Percentiles rank a stretch among this genome's conserved stretches.
phyloP scores from a whole-genome alignment of 2,113 vertebrate species.

The Podocnemis expansa region DNA sequence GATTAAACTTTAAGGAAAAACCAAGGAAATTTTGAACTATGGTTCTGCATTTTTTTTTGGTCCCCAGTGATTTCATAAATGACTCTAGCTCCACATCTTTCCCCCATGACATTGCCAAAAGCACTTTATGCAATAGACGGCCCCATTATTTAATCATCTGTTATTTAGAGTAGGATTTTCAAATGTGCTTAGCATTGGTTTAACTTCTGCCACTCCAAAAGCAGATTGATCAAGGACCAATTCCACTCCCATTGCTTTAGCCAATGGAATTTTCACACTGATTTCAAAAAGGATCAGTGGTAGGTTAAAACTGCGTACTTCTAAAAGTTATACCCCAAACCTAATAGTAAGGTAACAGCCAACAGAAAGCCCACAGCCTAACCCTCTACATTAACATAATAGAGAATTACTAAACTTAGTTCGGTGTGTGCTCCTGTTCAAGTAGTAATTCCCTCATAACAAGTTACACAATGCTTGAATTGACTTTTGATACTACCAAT shows the following conservation, averaged over 20 bases:
- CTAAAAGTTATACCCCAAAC: background rate
- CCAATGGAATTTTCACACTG: background rate
- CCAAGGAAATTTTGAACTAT: background rate
- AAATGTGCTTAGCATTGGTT: background rate
- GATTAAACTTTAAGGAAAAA: background rate
- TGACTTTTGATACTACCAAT: background rate
- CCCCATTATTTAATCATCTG: background rate
- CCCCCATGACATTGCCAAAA: background rate
- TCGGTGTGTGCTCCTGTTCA: background rate
- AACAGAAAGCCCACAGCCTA: background rate
- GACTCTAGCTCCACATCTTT: background rate
- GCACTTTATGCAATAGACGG: background rate
- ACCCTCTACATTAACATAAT: background rate
- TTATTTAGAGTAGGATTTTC: background rate
- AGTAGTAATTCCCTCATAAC: background rate
- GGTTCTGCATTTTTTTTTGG: background rate
- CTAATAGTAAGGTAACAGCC: background rate
- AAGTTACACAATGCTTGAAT: background rate
- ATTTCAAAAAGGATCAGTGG: background rate
- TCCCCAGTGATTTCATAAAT: background rate
- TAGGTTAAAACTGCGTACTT: background rate
- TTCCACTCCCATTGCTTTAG: background rate
- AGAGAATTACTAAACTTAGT: background rate
- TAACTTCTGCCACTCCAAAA: background rate
- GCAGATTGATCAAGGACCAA: background rate